Conservation (phyloP, 2,113 vertebrate genomes). For the Mesitornis unicolor region DNA sequence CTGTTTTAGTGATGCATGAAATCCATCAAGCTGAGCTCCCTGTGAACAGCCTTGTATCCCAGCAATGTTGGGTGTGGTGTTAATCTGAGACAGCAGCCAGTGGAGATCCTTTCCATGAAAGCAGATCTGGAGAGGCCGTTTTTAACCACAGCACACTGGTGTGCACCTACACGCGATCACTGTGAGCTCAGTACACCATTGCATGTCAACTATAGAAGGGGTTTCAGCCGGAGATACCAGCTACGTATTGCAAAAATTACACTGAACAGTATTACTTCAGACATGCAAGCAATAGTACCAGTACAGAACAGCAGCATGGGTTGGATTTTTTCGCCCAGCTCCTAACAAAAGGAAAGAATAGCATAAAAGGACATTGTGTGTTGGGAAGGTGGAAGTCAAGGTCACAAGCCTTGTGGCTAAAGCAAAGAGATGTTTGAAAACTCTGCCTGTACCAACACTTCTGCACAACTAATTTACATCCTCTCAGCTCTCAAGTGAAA, state of each 20-base stretch:
- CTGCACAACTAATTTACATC: background rate
- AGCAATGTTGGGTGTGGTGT: background rate
- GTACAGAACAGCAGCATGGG: background rate
- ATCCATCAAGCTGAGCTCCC: background rate
- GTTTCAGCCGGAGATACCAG: background rate
- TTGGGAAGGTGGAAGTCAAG: background rate
- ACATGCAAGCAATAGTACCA: accelerated
- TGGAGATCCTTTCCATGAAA: background rate
- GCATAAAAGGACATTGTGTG: background rate
- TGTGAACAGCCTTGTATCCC: background rate
- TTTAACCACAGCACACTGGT: background rate
- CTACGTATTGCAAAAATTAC: accelerated
- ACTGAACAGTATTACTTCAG: background rate
- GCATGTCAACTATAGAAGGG: accelerated
- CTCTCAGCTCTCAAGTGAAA: background rate
- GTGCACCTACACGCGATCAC: background rate
- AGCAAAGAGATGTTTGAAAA: background rate
- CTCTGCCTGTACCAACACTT: background rate
- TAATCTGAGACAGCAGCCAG: background rate
- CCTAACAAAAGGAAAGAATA: background rate
- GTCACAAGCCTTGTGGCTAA: background rate
- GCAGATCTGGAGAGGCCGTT: background rate
- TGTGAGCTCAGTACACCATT: background rate
- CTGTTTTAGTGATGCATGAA: background rate
- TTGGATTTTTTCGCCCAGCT: background rate